Evolutionary conservation across 2,888 invertebrate genomes (phyloP), one percentile per base, ranked within the genome.

Genomic region (Diarsia rubi): DNA sequence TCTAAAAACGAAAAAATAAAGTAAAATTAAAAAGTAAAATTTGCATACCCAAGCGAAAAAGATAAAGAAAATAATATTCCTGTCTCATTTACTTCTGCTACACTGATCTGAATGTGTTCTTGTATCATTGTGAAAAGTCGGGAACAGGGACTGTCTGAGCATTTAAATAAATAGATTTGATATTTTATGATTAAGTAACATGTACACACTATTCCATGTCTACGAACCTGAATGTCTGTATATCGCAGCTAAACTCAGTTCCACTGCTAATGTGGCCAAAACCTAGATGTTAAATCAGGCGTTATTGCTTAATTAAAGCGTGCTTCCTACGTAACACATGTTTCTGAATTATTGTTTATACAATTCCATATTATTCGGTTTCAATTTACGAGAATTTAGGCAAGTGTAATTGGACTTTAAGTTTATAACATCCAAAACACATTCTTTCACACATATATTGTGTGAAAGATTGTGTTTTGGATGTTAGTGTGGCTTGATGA

Each of bases 241-340:
- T 62, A 67, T 57, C 63, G 19, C 72, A 54, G n/a, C 52, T 86
- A 85, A 86, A 83, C 83, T 72, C 73, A 74, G 81, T 87, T 84
- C 84, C 79, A 86, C 84, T 83, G 83, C 88, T 90, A 91, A 91
- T 91, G 88, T 88, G 79, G 84, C 90, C 87, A 82, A 90, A 90
- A 89, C 85, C 88, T 89, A 86, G 84, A 89, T 89, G 90, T 90
- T 93, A 92, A 91, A 92, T 93, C 92, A 91, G 73, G 62, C 90
- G 89, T 92, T 93, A 93, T 91, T 91, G 94, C 90, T 94, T 94
- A 92, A 94, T 94, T 94, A 93, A 92, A 90, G 90, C 90, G 90
- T 88, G 90, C 86, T 78, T 88, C 79, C 76, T 83, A 66, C 45
- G 87, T 78, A 86, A 77, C 87, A 87, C 47, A 71, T 87, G 87